Percentiles rank a stretch among this genome's conserved stretches.
phyloP scores from a whole-genome alignment of 2,113 vertebrate genomes.

The Campylomormyrus numenius region DNA sequence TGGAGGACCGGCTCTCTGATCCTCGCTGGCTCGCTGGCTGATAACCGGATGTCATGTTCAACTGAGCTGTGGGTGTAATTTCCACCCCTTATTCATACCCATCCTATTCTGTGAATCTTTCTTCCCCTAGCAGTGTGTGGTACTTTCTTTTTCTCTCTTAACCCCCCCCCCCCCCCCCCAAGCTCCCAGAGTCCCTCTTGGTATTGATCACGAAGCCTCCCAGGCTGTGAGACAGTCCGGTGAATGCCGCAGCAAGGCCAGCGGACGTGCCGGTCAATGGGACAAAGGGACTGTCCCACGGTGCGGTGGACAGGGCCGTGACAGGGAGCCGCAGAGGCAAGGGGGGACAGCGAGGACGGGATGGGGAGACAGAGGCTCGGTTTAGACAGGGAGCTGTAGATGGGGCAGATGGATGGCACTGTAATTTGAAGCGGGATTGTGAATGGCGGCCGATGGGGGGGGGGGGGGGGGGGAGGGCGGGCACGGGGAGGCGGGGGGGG shows the following conservation, averaged over 20 bases:
- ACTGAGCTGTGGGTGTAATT: neutral
- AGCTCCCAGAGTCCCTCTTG: neutral
- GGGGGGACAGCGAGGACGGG: neutral
- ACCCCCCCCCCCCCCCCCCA: neutral
- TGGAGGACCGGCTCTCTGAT: neutral
- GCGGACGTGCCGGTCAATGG: neutral
- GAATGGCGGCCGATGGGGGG: neutral
- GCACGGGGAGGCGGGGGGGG: too few relatives aligned
- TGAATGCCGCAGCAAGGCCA: conserved; percentile 10
- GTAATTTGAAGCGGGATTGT: neutral
- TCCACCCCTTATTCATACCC: neutral
- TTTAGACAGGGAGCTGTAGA: neutral
- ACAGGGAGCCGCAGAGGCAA: neutral
- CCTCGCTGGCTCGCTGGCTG: neutral
- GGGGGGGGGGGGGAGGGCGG: too few relatives aligned
- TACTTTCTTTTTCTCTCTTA: neutral
- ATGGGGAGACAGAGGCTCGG: neutral
- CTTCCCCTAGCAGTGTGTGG: neutral
- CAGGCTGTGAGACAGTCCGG: neutral
- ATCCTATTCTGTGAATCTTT: neutral
- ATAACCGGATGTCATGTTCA: conserved; percentile 1
- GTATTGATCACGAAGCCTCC: neutral
- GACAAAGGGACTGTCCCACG: neutral
- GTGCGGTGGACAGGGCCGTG: neutral
- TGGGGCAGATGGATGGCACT: neutral